Percentiles rank a stretch among this genome's conserved stretches.
Evolutionary conservation across 2,797 vertebrate species (phyloP).

Genomic region (Ammospiza maritima): DNA sequence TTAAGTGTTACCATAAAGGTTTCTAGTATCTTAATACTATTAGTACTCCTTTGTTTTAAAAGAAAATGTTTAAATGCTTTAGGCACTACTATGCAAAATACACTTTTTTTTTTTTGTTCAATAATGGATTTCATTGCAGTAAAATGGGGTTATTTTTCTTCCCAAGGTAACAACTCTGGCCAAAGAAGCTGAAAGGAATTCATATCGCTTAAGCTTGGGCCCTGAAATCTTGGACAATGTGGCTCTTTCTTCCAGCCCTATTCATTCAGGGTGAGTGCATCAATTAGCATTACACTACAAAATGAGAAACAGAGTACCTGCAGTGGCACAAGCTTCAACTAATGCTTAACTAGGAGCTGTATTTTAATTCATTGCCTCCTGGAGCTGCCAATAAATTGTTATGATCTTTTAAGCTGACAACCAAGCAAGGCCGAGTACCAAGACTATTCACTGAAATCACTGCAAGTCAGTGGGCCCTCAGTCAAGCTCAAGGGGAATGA

Average conservation of each 20-base stretch:
- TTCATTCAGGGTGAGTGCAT: constrained; percentile 93
- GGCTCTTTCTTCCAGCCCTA: constrained; percentile 92
- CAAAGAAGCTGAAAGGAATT: constrained; percentile 89
- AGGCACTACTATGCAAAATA: neutral
- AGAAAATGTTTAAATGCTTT: neutral
- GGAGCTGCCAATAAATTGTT: neutral
- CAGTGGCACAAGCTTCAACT: constrained; percentile 37
- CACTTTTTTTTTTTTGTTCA: neutral
- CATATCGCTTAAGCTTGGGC: constrained; percentile 91
- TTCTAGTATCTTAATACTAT: neutral
- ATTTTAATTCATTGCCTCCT: constrained; percentile 4
- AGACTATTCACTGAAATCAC: neutral
- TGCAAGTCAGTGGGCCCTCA: neutral
- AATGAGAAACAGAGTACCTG: neutral
- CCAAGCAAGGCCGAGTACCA: neutral
- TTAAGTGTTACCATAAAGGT: neutral
- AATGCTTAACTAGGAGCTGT: constrained; percentile 17
- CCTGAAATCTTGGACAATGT: constrained; percentile 95
- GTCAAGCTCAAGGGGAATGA: neutral
- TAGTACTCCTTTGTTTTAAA: neutral
- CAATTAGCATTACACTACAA: constrained; percentile 36
- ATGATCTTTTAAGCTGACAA: neutral
- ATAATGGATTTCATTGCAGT: neutral
- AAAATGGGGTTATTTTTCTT: constrained; percentile 48
- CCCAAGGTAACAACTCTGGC: constrained; percentile 83